Evolutionary conservation across 2,888 invertebrate genomes (phyloP).

Genomic region (Mimas tiliae): DNA sequence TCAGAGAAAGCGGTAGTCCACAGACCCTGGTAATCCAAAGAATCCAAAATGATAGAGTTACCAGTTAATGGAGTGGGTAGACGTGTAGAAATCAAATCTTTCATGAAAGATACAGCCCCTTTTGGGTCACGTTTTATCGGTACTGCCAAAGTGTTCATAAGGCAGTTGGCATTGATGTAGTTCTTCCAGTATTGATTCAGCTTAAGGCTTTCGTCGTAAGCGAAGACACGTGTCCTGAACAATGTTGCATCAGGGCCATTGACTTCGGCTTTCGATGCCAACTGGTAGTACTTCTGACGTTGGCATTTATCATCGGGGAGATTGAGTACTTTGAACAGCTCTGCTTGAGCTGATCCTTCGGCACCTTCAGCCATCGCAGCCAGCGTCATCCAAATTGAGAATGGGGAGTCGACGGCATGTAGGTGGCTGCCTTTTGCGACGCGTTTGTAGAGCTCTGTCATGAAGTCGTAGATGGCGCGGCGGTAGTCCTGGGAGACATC

Average conservation of each 20-base stretch:
- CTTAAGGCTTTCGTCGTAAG: slow-evolving; percentile 37
- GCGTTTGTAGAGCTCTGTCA: neutral
- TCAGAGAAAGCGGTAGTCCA: slow-evolving; percentile 22
- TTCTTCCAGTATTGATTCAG: slow-evolving; percentile 39
- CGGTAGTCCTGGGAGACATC: slow-evolving; percentile 6
- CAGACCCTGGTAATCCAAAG: slow-evolving; percentile 41
- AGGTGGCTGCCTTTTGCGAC: slow-evolving; percentile 12
- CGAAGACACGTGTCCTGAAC: slow-evolving; percentile 34
- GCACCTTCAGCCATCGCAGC: slow-evolving; percentile 48
- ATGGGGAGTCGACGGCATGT: slow-evolving; percentile 47
- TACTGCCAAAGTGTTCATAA: slow-evolving; percentile 7
- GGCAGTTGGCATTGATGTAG: slow-evolving; percentile 26
- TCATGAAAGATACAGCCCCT: slow-evolving; percentile 31
- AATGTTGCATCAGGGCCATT: slow-evolving; percentile 41
- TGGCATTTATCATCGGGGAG: slow-evolving; percentile 44
- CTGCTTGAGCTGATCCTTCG: slow-evolving; percentile 34
- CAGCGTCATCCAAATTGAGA: slow-evolving; percentile 46
- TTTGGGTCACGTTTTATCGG: slow-evolving; percentile 36
- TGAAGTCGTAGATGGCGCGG: slow-evolving; percentile 8
- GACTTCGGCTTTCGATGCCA: slow-evolving; percentile 42
- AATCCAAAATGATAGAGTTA: slow-evolving; percentile 45
- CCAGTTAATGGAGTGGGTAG: slow-evolving; percentile 35
- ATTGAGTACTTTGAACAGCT: slow-evolving; percentile 38
- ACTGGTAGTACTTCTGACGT: slow-evolving; percentile 42
- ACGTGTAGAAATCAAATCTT: slow-evolving; percentile 31